These are phyloP conservation scores for Chloroclystis v-ata DNA, from an alignment of 2,888 invertebrate species.

Conservation along the genomic window DNA sequence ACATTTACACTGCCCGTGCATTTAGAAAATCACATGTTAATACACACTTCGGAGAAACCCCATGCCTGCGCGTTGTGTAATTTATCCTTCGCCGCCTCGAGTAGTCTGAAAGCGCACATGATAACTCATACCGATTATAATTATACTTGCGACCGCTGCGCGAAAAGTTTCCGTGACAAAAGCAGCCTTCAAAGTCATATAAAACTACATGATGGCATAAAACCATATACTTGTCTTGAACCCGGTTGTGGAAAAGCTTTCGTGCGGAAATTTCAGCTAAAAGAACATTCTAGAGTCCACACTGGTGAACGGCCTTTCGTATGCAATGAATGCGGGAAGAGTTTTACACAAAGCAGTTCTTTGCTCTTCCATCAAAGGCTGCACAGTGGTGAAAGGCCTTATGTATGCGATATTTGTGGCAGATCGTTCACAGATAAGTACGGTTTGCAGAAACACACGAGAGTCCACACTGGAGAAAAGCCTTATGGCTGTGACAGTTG, in stretches of 20 bases:
- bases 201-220: neutral
- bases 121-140: constrained; percentile 3
- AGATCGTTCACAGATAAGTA: constrained; percentile 3
- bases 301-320: neutral
- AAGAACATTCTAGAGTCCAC: constrained; percentile 6
- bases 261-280: neutral
- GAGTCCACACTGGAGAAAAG: neutral
- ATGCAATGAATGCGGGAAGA: constrained; percentile 4
- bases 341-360: constrained; percentile 2
- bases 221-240: neutral
- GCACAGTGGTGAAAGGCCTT: neutral
- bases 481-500: neutral
- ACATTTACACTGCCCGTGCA: neutral
- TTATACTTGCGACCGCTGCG: constrained; percentile 10
- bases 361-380: neutral
- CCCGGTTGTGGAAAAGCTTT: constrained; percentile 2
- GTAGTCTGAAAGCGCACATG: constrained; percentile 6
- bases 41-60: neutral
- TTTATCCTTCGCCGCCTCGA: neutral
- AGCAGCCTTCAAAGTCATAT: neutral
- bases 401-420: neutral
- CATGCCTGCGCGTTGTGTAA: neutral
- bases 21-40: constrained; percentile 1
- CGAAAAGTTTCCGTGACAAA: constrained; percentile 1
- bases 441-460: neutral